Evolutionary conservation across 1,140 invertebrate species (phyloP), one percentile per base, ranked within the genome.

Genomic region (Bombus pascuorum): DNA sequence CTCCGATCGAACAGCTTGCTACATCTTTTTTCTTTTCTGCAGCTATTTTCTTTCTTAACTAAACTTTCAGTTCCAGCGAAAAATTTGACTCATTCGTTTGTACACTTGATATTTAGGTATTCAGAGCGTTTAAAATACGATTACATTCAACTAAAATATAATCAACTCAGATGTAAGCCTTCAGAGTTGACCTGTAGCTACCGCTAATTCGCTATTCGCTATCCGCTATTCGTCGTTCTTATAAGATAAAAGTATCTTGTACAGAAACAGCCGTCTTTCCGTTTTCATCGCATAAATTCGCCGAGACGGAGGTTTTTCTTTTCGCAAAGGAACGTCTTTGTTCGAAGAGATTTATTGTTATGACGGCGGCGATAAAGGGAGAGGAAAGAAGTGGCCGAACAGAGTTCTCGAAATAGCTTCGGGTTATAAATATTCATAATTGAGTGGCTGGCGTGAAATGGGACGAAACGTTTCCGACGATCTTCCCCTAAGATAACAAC

Each of bases 391-490:
- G 4, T 70, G 2, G 34, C 13, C 4, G 44, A 47, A 70, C 42
- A 47, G 34, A 18, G 10, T n/a, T 53, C 34, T 28, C 2, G 15
- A 53, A 81, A 81, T 71, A 28, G n/a, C 78, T 71, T 5, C 13
- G 44, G 44, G 34, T 71, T 53, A 81, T 81, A 71, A 81, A 81
- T 71, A 81, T 81, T 71, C 37, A 57, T 71, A 78, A 81, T 71
- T 53, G 66, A 70, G 44, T 73, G 42, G 57, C 28, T 44, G 13
- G 28, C 39, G 47, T 15, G 39, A 34, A n/a, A 34, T 25, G 32
- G 42, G 39, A 32, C 42, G 25, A 80, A 34, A 68, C 10, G 15
- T 18, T n/a, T 22, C 34, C 44, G 34, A 71, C 66, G 47, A 82
- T 82, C 57, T n/a, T 71, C 18, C 39, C 4, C 13, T 39, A n/a